A percentile compares a stretch with the other conserved stretches of the same genome.
These are phyloP conservation scores for Apoda limacodes DNA, from an alignment of 2,888 invertebrate species.

Conservation along the genomic window DNA sequence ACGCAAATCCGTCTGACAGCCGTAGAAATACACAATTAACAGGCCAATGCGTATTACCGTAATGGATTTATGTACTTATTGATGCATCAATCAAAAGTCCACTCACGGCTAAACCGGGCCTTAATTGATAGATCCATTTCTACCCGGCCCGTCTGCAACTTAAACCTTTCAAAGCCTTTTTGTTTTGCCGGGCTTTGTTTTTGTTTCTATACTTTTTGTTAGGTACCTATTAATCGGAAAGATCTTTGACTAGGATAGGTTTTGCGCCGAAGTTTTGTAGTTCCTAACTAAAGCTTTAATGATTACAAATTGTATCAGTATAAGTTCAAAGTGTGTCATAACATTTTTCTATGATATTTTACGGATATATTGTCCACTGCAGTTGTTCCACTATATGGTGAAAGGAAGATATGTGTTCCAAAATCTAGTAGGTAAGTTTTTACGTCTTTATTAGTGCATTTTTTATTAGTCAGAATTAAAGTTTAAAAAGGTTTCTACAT, in stretches of 20 bases:
- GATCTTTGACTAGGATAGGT: conserved; percentile 3
- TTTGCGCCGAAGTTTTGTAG: no score
- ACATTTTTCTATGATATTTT: no score
- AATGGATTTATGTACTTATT: conserved; percentile 67
- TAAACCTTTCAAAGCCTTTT: conserved; percentile 25
- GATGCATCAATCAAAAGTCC: conserved; percentile 62
- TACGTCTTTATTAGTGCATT: no score
- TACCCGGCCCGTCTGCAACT: conserved; percentile 21
- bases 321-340: no score
- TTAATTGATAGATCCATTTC: conserved; percentile 58
- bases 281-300: no score
- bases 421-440: no score
- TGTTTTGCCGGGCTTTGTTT: conserved; percentile 28
- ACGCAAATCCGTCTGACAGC: conserved; percentile 32
- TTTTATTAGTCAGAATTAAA: no score
- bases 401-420: no score
- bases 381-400: no score
- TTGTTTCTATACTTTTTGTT: conserved; percentile 1
- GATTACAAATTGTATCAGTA: no score
- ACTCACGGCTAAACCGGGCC: conserved; percentile 31
- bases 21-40: conserved; percentile 60
- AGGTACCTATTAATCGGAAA: background rate
- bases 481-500: no score
- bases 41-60: conserved; percentile 47
- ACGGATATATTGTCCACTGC: no score